These are phyloP conservation scores for Parasteatoda tepidariorum DNA, from an alignment of 1,140 invertebrate genomes.

Conservation along the genomic window DNA sequence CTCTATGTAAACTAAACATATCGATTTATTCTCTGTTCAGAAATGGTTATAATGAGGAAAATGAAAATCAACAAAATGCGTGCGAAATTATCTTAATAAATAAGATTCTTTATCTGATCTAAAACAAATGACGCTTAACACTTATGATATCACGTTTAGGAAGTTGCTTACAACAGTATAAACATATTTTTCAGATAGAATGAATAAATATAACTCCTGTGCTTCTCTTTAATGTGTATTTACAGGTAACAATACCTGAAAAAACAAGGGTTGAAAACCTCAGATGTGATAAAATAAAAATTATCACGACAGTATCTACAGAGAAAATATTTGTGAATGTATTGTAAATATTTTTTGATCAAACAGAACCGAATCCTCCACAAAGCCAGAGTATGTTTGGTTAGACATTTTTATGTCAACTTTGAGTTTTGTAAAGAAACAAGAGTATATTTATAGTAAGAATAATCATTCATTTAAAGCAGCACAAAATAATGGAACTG, in stretches of 20 bases:
- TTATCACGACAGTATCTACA: slow-evolving; percentile 4
- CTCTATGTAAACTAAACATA: no score
- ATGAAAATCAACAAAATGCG: no score
- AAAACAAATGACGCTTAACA: not conserved
- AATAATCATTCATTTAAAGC: not conserved
- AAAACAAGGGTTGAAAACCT: not conserved
- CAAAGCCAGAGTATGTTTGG: not conserved
- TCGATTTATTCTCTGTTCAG: no score
- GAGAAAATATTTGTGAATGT: slow-evolving; percentile 9
- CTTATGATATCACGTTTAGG: not conserved
- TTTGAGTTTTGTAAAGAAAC: not conserved
- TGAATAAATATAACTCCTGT: not conserved
- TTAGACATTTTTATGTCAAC: slow-evolving; percentile 4
- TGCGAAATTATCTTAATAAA: not conserved
- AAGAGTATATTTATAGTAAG: not conserved
- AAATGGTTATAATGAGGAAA: no score
- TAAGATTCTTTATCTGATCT: not conserved
- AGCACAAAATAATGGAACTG: no score
- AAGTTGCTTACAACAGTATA: no score
- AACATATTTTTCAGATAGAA: not conserved
- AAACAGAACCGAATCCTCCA: not conserved
- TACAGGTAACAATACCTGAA: not conserved
- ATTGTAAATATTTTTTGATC: slow-evolving; percentile 25
- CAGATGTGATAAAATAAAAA: slow-evolving; percentile 14
- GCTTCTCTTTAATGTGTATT: not conserved